These are phyloP conservation scores for Drosophila subobscura DNA, from an alignment of 1,140 invertebrate genomes.

Conservation along the genomic window DNA sequence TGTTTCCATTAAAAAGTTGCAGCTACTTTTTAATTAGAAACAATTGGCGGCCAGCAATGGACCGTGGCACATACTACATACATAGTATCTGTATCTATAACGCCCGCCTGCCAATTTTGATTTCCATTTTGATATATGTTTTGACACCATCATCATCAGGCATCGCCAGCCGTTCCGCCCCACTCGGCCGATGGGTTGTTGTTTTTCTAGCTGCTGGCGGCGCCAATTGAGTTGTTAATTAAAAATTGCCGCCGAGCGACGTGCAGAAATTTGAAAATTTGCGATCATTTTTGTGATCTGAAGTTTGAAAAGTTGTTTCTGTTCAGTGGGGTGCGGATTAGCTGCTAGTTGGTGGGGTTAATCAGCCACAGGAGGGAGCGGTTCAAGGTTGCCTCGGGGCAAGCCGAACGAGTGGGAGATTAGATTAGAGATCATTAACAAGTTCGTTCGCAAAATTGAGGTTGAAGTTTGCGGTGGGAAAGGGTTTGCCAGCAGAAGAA, in stretches of 20 bases:
- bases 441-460: slow-evolving; percentile 26
- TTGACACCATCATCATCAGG: slow-evolving; percentile 64
- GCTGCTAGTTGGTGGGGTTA: slow-evolving; percentile 2
- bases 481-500: neutral
- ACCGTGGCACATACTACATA: slow-evolving; percentile 12
- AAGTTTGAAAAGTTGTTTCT: slow-evolving; percentile 32
- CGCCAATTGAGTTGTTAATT: slow-evolving; percentile 80
- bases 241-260: slow-evolving; percentile 57
- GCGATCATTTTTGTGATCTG: slow-evolving; percentile 19
- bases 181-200: slow-evolving; percentile 8
- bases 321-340: neutral
- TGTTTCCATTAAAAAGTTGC: slow-evolving; percentile 82
- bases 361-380: slow-evolving; percentile 1
- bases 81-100: slow-evolving; percentile 24
- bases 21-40: slow-evolving; percentile 80
- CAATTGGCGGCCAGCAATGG: slow-evolving; percentile 68
- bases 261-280: slow-evolving; percentile 59
- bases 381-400: slow-evolving; percentile 48
- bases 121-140: slow-evolving; percentile 79
- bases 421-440: slow-evolving; percentile 37
- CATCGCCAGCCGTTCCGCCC: neutral
- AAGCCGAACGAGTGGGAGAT: slow-evolving; percentile 11
- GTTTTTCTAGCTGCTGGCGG: slow-evolving; percentile 17
- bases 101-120: slow-evolving; percentile 52
- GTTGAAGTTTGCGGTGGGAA: slow-evolving; percentile 11